Evolutionary conservation across 2,888 invertebrate genomes (phyloP).

Genomic region (Anodontia alba): DNA sequence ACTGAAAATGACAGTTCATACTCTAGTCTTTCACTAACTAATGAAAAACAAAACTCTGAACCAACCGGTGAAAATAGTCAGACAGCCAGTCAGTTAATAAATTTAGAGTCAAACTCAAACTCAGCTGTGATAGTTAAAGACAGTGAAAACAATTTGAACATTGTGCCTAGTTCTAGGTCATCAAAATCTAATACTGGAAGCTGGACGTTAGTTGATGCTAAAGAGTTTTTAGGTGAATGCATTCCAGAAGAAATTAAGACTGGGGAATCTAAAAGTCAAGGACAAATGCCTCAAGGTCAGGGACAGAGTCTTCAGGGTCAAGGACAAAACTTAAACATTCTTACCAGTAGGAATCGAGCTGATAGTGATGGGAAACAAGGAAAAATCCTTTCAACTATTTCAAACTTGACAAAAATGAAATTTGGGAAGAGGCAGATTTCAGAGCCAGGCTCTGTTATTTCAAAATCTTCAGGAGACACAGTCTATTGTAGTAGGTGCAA

Average conservation of each 20-base stretch:
- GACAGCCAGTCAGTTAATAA: background rate
- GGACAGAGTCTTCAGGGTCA: conserved; percentile 8
- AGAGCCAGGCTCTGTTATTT: conserved; percentile 21
- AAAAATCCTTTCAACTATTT: conserved; percentile 59
- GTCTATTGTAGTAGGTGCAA: conserved; percentile 63
- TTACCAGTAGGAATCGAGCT: background rate
- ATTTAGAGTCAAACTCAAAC: background rate
- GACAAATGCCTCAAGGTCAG: background rate
- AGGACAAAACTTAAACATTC: conserved; percentile 22
- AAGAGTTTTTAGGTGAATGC: conserved; percentile 14
- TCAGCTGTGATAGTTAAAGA: background rate
- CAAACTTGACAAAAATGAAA: conserved; percentile 63
- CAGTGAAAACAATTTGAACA: background rate
- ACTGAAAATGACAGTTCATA: background rate
- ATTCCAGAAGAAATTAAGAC: conserved; percentile 22
- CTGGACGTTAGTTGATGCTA: conserved; percentile 46
- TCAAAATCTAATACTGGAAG: conserved; percentile 31
- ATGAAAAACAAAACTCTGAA: background rate
- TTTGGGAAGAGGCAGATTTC: conserved; percentile 49
- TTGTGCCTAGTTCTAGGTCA: background rate
- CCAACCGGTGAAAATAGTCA: background rate
- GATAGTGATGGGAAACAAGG: conserved; percentile 35
- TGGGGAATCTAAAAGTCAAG: background rate
- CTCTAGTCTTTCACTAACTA: background rate
- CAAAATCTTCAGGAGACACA: background rate